Base-by-base conservation (phyloP, 2,113 vertebrate species). In the Thomomys bottae region DNA sequence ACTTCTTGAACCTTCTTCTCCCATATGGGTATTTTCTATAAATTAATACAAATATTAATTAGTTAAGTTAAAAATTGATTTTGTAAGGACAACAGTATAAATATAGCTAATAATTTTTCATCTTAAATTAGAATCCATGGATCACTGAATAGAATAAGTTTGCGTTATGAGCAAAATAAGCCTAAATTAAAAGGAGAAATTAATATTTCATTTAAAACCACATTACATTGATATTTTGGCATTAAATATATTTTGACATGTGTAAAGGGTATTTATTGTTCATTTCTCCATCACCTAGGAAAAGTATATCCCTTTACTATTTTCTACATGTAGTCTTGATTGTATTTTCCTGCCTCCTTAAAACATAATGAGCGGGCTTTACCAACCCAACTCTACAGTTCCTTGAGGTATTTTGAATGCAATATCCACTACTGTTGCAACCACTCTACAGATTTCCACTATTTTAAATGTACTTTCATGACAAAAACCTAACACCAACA, bases 1-100 rank as follows among this genome's bases (percentile, higher is more conserved):
- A 71, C 7, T 90, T 91, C 32, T 24, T 82, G 34, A 78, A 76
- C 38, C 28, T 88, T 82, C 57, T 10, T 71, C 2, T 0, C 2
- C 21, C 81, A 30, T 11, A 80, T 54, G 49, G 2, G 2, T 67
- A 57, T 85, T 85, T 92, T 91, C 38, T 38, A 59, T 68, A 77
- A 64, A 42, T 87, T 87, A 87, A 82, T 15, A 59, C 5, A 91
- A 80, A 72, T 91, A 88, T 45, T 81, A 87, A 78, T 78, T 82
- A 70, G 5, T 78, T 89, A 91, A 78, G 68, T 85, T 68, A 70
- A 8, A 80, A 11, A 88, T 68, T 64, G 3, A 64, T 77, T 83
- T 88, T 83, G 38, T 87, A 84, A 79, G 26, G 12, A 91, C 34
- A 87, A 76, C 4, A 67, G 36, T 17, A 42, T 26, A 88, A 83